These are phyloP conservation scores for Magallana gigas DNA, from an alignment of 1,140 invertebrate species.

Conservation along the genomic window DNA sequence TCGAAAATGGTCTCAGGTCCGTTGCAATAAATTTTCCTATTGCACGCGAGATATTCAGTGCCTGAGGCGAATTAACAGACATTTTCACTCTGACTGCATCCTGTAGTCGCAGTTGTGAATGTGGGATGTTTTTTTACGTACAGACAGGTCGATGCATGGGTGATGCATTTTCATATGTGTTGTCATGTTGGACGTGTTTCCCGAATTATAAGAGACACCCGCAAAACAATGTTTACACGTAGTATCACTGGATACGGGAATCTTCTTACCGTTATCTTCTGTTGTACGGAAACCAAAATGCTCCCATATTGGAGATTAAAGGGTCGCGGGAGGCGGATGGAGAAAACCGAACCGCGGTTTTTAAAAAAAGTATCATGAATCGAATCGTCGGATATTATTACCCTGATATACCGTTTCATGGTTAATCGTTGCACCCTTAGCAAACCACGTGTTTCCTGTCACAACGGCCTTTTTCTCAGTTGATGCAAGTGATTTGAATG, in stretches of 20 bases:
- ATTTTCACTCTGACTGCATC: not conserved
- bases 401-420: not conserved
- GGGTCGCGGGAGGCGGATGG: not conserved
- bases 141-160: not conserved
- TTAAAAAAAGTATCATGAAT: not conserved
- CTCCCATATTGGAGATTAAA: not conserved
- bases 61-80: not conserved
- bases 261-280: too few species aligned
- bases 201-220: not conserved
- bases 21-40: conserved; percentile 14
- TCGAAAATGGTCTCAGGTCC: conserved; percentile 23
- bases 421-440: not conserved
- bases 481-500: too few species aligned
- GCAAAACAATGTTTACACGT: conserved; percentile 10
- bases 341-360: not conserved
- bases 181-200: conserved; percentile 5
- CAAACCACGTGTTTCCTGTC: too few species aligned
- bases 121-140: not conserved
- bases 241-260: not conserved
- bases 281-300: too few species aligned
- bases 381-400: not conserved
- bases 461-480: too few species aligned
- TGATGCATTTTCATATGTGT: conserved; percentile 25
- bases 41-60: not conserved
- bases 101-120: not conserved